A percentile compares a stretch with the other conserved stretches of the same genome.
phyloP scores from a whole-genome alignment of 1,140 invertebrate genomes.

The Sinella curviseta region DNA sequence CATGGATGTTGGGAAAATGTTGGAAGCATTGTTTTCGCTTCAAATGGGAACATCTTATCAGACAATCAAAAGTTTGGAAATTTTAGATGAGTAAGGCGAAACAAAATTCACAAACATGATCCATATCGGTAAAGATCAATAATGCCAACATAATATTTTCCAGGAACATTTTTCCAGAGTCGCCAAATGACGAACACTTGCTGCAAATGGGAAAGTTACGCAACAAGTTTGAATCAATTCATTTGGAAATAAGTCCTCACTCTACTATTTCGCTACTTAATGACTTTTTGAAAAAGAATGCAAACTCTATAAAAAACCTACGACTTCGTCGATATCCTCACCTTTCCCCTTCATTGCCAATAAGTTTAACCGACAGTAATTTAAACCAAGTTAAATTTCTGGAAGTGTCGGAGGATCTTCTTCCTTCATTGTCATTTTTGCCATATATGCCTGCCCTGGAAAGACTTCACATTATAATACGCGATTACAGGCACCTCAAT shows the following conservation, averaged over 20 bases:
- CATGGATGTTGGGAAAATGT: not conserved
- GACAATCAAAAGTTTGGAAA: constrained; percentile 9
- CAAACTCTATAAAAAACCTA: not conserved
- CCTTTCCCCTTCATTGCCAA: not conserved
- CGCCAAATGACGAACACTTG: constrained; percentile 17
- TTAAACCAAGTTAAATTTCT: not conserved
- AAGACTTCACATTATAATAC: not conserved
- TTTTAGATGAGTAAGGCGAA: constrained; percentile 17
- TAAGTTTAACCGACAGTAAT: not conserved
- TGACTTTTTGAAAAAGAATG: not conserved
- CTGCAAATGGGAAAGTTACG: not conserved
- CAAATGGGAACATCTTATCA: not conserved
- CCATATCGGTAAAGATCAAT: no score
- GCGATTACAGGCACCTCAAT: not conserved
- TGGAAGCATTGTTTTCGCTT: not conserved
- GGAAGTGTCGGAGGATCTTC: not conserved
- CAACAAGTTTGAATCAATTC: not conserved
- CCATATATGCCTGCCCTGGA: not conserved
- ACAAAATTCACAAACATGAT: no score
- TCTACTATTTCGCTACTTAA: not conserved
- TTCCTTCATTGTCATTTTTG: not conserved
- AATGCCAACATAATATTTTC: not conserved
- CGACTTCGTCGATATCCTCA: constrained; percentile 6
- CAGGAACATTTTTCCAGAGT: not conserved
- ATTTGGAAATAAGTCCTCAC: not conserved